Percentiles rank a stretch among this genome's conserved stretches.
Evolutionary conservation across 2,797 vertebrate species (phyloP).

Genomic region (Stomatorhinus walkeri): DNA sequence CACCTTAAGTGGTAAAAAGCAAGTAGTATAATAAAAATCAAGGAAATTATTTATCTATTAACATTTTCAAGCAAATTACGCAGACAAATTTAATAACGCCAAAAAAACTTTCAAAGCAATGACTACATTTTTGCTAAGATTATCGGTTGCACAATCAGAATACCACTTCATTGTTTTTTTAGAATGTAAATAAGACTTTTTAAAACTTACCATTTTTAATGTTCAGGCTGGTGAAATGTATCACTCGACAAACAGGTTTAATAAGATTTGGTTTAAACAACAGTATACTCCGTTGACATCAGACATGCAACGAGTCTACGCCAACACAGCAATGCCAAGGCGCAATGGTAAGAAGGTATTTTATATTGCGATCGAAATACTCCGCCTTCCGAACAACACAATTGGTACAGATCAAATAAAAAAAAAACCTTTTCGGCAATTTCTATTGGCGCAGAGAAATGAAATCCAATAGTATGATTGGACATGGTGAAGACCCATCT

Average conservation of each 20-base stretch:
- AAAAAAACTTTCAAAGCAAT: neutral
- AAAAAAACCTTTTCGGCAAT: neutral
- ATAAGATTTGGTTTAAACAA: neutral
- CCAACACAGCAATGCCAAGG: conserved; percentile 39
- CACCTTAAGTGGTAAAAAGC: neutral
- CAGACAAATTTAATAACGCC: neutral
- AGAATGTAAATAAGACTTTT: neutral
- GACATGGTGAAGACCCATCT: neutral
- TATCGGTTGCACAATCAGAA: neutral
- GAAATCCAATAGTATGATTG: neutral
- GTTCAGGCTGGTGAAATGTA: neutral
- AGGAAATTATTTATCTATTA: neutral
- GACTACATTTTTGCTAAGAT: neutral
- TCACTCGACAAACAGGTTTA: neutral
- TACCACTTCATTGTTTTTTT: neutral
- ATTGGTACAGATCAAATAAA: conserved; percentile 1
- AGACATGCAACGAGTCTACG: conserved; percentile 52
- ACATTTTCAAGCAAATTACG: neutral
- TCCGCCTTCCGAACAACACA: conserved; percentile 7
- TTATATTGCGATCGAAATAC: conserved; percentile 44
- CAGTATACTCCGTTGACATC: conserved; percentile 33
- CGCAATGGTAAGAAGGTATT: accelerated
- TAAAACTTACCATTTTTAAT: conserved; percentile 44
- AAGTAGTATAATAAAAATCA: neutral
- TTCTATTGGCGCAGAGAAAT: conserved; percentile 13